A percentile compares a stretch with the other conserved stretches of the same genome.
Conservation (phyloP, 2,113 vertebrate genomes). For the Neotoma lepida region DNA sequence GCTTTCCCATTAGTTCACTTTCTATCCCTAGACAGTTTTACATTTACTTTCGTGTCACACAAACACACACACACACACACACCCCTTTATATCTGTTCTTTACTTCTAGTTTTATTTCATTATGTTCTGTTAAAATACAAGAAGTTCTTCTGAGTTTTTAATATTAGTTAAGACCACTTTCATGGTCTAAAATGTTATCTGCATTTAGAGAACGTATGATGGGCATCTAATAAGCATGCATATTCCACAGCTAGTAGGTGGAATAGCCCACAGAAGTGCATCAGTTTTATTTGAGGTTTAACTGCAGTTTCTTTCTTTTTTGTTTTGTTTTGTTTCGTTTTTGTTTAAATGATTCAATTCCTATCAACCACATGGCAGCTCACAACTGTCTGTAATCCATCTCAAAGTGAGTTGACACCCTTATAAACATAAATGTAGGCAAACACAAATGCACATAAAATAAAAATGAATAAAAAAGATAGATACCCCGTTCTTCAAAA, state of each 20-base stretch:
- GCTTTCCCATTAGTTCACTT: neutral
- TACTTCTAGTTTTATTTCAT: neutral
- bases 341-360: no score
- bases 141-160: neutral
- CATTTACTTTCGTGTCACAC: neutral
- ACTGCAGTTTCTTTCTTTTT: neutral
- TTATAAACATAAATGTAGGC: neutral
- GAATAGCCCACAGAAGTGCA: neutral
- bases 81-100: no score
- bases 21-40: neutral
- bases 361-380: neutral
- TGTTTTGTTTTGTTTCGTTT: no score
- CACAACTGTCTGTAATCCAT: neutral
- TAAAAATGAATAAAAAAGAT: neutral
- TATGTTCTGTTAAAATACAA: neutral
- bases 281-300: neutral
- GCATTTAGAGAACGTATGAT: neutral
- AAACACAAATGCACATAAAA: neutral
- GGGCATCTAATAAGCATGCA: neutral
- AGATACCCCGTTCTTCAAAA: neutral
- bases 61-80: neutral
- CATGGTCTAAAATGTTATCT: neutral
- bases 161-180: neutral
- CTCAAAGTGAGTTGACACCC: neutral
- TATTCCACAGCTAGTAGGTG: neutral